Conservation (phyloP, 2,797 vertebrate species). For the Sebastes trivittatus region DNA sequence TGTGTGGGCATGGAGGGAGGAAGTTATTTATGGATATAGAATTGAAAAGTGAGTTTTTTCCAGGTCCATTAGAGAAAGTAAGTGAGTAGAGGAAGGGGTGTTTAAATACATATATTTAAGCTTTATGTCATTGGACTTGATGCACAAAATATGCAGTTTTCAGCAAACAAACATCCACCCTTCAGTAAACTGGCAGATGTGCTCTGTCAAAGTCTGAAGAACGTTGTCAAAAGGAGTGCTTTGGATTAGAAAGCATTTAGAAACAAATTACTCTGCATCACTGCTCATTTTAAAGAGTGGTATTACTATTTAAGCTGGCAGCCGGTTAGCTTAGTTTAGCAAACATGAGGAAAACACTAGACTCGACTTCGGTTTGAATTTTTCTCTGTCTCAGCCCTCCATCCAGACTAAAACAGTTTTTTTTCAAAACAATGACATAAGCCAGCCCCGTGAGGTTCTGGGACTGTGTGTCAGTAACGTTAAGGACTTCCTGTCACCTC, state of each 20-base stretch:
- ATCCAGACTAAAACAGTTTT: neutral
- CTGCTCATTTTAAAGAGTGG: no score
- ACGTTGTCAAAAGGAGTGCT: neutral
- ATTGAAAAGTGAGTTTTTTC: neutral
- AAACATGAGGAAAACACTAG: neutral
- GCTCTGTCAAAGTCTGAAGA: neutral
- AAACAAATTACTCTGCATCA: neutral
- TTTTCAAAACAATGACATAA: neutral
- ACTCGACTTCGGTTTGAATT: neutral
- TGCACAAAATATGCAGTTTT: neutral
- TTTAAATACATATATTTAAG: slow-evolving; percentile 1
- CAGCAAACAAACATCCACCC: neutral
- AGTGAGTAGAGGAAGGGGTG: neutral
- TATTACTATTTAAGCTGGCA: neutral
- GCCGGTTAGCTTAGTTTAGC: neutral
- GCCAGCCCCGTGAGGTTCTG: neutral
- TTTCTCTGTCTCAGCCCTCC: no score
- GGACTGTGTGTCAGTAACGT: neutral
- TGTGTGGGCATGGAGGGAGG: slow-evolving; percentile 16
- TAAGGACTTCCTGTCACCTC: neutral
- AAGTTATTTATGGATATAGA: slow-evolving; percentile 20
- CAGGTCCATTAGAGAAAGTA: neutral
- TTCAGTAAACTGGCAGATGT: neutral
- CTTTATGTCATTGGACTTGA: neutral
- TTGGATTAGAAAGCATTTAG: neutral